phyloP scores from a whole-genome alignment of 2,888 invertebrate species.

The Thalpophila matura region DNA sequence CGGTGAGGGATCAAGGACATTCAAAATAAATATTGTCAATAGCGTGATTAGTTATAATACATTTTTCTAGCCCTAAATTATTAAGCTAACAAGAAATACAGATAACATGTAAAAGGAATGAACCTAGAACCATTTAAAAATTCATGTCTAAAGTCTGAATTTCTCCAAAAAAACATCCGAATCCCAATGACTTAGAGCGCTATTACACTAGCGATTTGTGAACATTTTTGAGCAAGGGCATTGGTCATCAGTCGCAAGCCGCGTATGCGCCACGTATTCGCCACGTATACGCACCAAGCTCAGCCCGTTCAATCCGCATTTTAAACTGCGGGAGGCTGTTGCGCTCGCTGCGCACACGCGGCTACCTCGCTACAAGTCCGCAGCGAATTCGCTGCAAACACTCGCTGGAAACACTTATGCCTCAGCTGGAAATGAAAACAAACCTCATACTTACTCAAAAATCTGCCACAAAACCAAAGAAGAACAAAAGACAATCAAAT shows the following conservation, averaged over 20 bases:
- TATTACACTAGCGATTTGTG: no score
- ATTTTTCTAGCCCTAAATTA: not conserved
- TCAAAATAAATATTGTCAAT: conserved; percentile 5
- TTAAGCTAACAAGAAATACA: not conserved
- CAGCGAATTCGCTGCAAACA: no score
- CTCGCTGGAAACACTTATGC: no score
- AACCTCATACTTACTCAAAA: not conserved
- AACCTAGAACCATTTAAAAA: not conserved
- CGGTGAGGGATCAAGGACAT: conserved; percentile 2
- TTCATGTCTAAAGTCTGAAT: not conserved
- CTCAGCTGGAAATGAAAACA: no score
- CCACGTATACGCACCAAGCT: no score
- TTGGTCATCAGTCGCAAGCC: no score
- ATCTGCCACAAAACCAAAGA: conserved; percentile 15
- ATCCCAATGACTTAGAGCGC: not conserved
- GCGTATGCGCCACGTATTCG: no score
- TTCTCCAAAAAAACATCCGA: not conserved
- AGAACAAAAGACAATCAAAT: conserved; percentile 12
- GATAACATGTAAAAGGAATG: not conserved
- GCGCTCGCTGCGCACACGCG: no score
- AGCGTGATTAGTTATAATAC: not conserved
- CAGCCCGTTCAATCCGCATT: no score
- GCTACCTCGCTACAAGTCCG: no score
- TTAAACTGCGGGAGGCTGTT: no score
- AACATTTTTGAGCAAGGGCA: no score